phyloP scores from a whole-genome alignment of 1,140 invertebrate species.

The Sminthurides bifidus region DNA sequence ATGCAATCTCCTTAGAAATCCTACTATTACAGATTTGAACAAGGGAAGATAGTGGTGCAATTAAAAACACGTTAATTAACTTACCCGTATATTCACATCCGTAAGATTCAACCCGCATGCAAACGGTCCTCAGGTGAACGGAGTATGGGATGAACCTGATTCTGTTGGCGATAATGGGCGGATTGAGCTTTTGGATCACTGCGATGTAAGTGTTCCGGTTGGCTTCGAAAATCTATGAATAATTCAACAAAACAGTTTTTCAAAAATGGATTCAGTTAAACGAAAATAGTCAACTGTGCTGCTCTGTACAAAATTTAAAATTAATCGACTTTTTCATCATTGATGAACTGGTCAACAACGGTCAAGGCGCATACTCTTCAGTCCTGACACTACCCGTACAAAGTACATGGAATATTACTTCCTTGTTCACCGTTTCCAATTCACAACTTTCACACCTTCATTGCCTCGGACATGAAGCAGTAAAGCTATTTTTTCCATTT shows the following conservation, averaged over 20 bases:
- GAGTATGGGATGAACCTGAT: conserved; percentile 72
- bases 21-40: background rate
- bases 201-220: conserved; percentile 73
- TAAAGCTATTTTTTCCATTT: too few relatives aligned
- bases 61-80: background rate
- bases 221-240: conserved; percentile 57
- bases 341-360: too few relatives aligned
- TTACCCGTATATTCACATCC: conserved; percentile 61
- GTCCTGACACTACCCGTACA: background rate
- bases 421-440: too few relatives aligned
- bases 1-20: background rate
- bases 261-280: background rate
- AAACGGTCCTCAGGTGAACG: conserved; percentile 66
- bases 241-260: conserved; percentile 29
- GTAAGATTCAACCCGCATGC: conserved; percentile 72
- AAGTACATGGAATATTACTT: background rate
- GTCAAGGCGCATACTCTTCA: too few relatives aligned
- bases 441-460: too few relatives aligned
- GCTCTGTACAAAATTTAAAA: too few relatives aligned
- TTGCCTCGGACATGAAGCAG: background rate
- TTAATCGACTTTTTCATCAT: too few relatives aligned
- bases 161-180: conserved; percentile 63
- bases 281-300: background rate
- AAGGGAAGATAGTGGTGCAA: background rate
- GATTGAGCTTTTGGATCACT: conserved; percentile 58